Conservation (phyloP, 92 coral and sea anemone genomes). For the Epizoanthus rinbou region DNA sequence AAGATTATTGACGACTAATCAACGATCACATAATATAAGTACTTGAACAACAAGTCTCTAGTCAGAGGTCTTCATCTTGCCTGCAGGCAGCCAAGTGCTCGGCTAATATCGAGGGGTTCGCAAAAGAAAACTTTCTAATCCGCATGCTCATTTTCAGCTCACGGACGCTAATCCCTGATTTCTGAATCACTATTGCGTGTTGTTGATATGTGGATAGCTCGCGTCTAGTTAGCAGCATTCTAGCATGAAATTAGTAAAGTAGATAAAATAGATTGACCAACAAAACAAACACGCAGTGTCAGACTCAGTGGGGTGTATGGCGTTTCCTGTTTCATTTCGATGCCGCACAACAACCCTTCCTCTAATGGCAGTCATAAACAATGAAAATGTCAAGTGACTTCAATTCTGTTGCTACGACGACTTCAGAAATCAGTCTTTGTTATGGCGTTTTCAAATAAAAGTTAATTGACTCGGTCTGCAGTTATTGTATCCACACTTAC, state of each 20-base stretch:
- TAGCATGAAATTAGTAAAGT: slow-evolving; percentile 35
- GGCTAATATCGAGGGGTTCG: slow-evolving; percentile 13
- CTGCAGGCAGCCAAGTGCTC: slow-evolving; percentile 28
- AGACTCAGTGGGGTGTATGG: slow-evolving; percentile 22
- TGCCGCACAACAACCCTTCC: slow-evolving; percentile 28
- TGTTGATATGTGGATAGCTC: neutral
- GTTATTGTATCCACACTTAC: slow-evolving; percentile 23
- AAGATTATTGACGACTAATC: slow-evolving; percentile 43
- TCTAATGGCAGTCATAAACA: slow-evolving; percentile 8
- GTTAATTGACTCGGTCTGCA: slow-evolving; percentile 40
- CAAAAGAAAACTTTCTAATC: slow-evolving; percentile 5
- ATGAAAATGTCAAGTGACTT: slow-evolving; percentile 35
- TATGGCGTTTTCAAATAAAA: slow-evolving; percentile 35
- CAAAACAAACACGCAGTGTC: slow-evolving; percentile 14
- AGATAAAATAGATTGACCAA: slow-evolving; percentile 23
- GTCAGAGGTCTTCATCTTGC: slow-evolving; percentile 29
- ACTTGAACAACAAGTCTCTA: slow-evolving; percentile 31
- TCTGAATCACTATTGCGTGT: slow-evolving; percentile 31
- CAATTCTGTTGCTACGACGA: slow-evolving; percentile 38
- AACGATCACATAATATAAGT: slow-evolving; percentile 19
- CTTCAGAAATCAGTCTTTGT: slow-evolving; percentile 31
- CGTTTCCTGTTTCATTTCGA: slow-evolving; percentile 22
- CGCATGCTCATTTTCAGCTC: neutral
- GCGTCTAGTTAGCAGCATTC: slow-evolving; percentile 37
- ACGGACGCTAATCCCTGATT: neutral